Base-by-base conservation (phyloP, 1,140 invertebrate species). In the Dendrolimus punctatus region DNA sequence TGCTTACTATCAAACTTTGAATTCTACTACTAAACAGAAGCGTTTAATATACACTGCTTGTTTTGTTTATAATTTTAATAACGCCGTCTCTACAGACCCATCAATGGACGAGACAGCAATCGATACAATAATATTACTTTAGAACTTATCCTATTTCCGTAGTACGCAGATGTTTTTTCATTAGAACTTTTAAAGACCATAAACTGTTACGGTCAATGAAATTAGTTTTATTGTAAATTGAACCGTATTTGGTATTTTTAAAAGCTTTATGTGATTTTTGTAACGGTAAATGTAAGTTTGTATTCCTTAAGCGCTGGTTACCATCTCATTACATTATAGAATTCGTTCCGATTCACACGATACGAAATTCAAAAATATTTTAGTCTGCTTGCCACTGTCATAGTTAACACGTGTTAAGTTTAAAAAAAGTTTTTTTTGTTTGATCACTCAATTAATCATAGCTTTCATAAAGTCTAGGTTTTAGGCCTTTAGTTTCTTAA, bases 11-110 rank as follows among this genome's bases (percentile, higher is more conserved):
- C 48, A 46, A 10, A 53, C 40, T 47, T 40, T 44, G 44, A 38
- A n/a, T 47, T 48, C 46, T 40, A 42, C 23, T 43, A 43, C 10
- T 45, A 46, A 44, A 48, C 38, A 8, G 8, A 46, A 39, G 4
- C 43, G 41, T 56, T 43, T 42, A 7, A 4, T 42, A 9, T 57
- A 66, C 71, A 72, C 65, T 67, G 55, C 64, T 46, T 5, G 54
- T 39, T 56, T 36, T 46, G 46, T 48, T 9, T 45, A 6, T 4
- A 9, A n/a, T 7, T 6, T n/a, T 4, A 45, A n/a, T 5, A 45
- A n/a, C 4, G 43, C 23, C 1, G 23, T 23, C 23, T 23, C 23
- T 23, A 23, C 23, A 23, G 23, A 23, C 23, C 23, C 3, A 23
- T 23, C 23, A 23, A 23, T 23, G 23, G 23, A 23, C 23, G 23